phyloP scores from a whole-genome alignment of 2,113 vertebrate genomes.

The Ciconia maguari region DNA sequence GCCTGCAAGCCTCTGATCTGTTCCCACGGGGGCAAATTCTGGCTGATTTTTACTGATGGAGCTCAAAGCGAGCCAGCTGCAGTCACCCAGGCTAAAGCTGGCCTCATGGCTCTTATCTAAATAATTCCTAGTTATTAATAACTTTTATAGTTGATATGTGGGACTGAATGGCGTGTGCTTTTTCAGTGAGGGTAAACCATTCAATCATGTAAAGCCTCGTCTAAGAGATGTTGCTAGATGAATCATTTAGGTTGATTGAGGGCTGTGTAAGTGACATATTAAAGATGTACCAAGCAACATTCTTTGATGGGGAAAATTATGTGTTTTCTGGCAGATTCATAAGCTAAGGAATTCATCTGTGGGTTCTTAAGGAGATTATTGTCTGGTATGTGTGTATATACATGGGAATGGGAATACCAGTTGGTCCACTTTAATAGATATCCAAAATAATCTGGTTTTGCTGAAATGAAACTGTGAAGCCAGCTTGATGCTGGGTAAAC shows the following conservation, averaged over 20 bases:
- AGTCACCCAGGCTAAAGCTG: not conserved
- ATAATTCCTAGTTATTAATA: constrained; percentile 59
- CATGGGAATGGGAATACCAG: constrained; percentile 15
- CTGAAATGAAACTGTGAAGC: not conserved
- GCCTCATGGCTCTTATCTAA: constrained; percentile 17
- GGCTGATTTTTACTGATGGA: constrained; percentile 9
- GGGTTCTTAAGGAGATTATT: constrained; percentile 46
- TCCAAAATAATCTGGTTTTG: not conserved
- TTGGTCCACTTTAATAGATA: not conserved
- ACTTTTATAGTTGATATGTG: constrained; percentile 41
- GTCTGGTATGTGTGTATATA: constrained; percentile 23
- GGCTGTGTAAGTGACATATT: constrained; percentile 52
- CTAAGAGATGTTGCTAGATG: constrained; percentile 33
- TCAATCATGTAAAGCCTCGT: constrained; percentile 30
- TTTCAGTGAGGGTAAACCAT: constrained; percentile 40
- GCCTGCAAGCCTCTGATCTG: constrained; percentile 23
- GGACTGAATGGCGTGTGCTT: constrained; percentile 33
- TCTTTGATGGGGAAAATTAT: constrained; percentile 62
- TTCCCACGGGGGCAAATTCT: constrained; percentile 22
- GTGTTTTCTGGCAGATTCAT: constrained; percentile 59
- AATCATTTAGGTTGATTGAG: constrained; percentile 61
- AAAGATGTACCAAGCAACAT: constrained; percentile 55
- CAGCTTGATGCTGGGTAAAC: not conserved
- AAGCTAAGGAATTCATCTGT: constrained; percentile 42
- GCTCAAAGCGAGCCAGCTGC: constrained; percentile 10